Conservation (phyloP, 2,113 vertebrate genomes). For the Chloropsis hardwickii region DNA sequence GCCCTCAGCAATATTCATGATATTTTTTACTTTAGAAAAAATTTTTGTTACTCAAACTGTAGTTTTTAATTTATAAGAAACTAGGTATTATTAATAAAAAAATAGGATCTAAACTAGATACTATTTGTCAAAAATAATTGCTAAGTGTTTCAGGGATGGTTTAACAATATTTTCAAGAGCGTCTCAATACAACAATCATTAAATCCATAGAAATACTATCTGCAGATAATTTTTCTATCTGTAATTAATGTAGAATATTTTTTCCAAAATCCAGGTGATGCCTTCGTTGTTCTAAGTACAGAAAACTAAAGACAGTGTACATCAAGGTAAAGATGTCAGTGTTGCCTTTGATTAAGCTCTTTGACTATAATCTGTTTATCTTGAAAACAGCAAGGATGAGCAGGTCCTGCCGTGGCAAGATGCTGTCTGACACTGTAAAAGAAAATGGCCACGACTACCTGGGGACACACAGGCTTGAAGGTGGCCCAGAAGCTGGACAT, state of each 20-base stretch:
- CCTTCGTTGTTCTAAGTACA: not conserved
- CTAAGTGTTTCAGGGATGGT: not conserved
- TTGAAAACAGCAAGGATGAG: not conserved
- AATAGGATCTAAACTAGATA: not conserved
- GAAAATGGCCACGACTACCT: rapidly evolving
- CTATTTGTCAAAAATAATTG: not conserved
- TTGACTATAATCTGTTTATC: not conserved
- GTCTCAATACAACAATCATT: not conserved
- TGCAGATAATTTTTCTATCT: not conserved
- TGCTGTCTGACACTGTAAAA: not conserved
- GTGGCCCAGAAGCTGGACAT: not conserved
- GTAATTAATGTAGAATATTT: not conserved
- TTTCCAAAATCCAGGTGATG: not conserved
- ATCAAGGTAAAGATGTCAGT: not conserved
- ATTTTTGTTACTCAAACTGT: not conserved
- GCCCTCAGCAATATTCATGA: not conserved
- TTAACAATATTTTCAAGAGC: not conserved
- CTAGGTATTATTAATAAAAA: not conserved
- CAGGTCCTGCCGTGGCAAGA: not conserved
- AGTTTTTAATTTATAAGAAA: not conserved
- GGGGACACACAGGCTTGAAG: rapidly evolving
- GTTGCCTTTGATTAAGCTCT: not conserved
- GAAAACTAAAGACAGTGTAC: not conserved
- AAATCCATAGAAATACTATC: not conserved
- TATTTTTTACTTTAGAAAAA: not conserved